Conservation (phyloP, 2,888 invertebrate genomes). For the Zootermopsis nevadensis region DNA sequence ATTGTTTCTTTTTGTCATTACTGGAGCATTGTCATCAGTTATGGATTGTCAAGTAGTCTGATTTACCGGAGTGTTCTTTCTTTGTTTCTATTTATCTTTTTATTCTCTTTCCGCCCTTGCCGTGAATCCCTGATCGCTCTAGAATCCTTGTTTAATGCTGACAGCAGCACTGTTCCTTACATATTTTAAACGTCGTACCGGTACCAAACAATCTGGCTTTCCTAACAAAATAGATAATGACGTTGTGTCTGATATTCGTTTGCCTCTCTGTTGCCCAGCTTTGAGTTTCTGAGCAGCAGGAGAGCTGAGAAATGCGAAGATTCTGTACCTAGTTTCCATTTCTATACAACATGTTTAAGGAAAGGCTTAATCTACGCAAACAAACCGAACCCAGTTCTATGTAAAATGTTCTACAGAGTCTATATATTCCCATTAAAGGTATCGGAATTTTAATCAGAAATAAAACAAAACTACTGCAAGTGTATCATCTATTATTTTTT, state of each 20-base stretch:
- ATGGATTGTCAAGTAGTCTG: neutral
- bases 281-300: neutral
- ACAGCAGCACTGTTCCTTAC: neutral
- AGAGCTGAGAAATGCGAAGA: neutral
- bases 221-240: neutral
- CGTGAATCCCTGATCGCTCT: neutral
- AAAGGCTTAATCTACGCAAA: neutral
- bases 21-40: neutral
- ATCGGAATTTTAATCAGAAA: neutral
- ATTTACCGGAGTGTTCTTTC: neutral
- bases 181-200: neutral
- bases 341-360: neutral
- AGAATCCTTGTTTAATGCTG: neutral
- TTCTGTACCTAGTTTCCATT: neutral
- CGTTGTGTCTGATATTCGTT: too few relatives aligned
- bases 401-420: neutral
- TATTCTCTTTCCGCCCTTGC: neutral
- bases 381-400: neutral
- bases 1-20: neutral
- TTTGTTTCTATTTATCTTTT: neutral
- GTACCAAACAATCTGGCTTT: neutral
- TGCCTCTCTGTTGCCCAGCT: neutral
- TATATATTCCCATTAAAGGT: neutral
- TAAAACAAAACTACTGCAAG: neutral
- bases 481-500: neutral